phyloP scores from a whole-genome alignment of 1,140 invertebrate genomes.

The Drosophila kurseongensis region DNA sequence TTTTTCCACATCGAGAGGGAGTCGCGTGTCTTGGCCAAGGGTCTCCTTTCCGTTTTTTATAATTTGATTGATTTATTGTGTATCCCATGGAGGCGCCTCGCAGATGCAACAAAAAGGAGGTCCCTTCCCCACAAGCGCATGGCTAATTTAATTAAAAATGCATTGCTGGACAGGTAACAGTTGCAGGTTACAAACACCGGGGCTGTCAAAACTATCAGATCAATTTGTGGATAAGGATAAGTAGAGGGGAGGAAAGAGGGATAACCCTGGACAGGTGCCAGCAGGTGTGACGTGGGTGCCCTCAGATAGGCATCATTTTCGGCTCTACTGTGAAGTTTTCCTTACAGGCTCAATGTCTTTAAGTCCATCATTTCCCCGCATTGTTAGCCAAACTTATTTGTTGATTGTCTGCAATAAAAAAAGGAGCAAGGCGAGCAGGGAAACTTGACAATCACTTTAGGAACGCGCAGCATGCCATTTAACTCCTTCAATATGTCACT shows the following conservation, averaged over 20 bases:
- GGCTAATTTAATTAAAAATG: slow-evolving; percentile 75
- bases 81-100: slow-evolving; percentile 38
- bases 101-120: slow-evolving; percentile 31
- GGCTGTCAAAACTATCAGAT: slow-evolving; percentile 68
- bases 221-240: slow-evolving; percentile 29
- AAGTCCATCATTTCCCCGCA: slow-evolving; percentile 13
- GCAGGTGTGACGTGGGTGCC: slow-evolving; percentile 23
- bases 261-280: slow-evolving; percentile 15
- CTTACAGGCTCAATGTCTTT: neutral
- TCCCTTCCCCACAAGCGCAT: neutral
- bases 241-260: neutral
- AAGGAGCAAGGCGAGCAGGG: neutral
- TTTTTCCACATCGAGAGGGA: slow-evolving; percentile 4
- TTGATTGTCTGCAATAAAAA: slow-evolving; percentile 26
- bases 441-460: slow-evolving; percentile 42
- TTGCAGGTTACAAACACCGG: slow-evolving; percentile 32
- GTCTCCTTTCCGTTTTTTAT: slow-evolving; percentile 35
- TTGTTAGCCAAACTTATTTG: slow-evolving; percentile 36
- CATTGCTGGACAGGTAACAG: slow-evolving; percentile 43
- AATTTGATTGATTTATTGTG: slow-evolving; percentile 80
- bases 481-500: slow-evolving; percentile 81
- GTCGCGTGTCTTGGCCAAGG: slow-evolving; percentile 61
- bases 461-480: slow-evolving; percentile 52
- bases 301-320: neutral
- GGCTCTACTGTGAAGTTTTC: neutral